Percentiles rank a stretch among this genome's conserved stretches.
These are phyloP conservation scores for Eulemur mongoz DNA, from an alignment of 2,797 vertebrate genomes.

Conservation along the genomic window DNA sequence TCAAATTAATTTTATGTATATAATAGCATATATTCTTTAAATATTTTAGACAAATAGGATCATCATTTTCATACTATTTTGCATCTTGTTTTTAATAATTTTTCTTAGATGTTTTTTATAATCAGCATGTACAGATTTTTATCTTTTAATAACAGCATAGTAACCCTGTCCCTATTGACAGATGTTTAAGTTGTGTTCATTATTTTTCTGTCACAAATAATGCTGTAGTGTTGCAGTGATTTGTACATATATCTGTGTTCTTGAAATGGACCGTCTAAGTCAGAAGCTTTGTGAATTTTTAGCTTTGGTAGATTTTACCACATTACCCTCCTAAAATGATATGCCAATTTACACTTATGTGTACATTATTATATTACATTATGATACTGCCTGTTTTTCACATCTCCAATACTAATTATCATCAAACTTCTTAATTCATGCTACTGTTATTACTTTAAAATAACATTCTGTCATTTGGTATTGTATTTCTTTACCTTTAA, in stretches of 20 bases:
- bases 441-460: not conserved
- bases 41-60: not conserved
- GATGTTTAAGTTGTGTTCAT: conserved; percentile 3
- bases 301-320: not conserved
- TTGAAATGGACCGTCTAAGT: conserved; percentile 8
- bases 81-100: not conserved
- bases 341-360: not conserved
- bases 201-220: conserved; percentile 33
- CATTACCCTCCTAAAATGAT: not conserved
- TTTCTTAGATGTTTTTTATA: conserved; percentile 28
- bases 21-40: not conserved
- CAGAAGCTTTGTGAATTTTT: not conserved
- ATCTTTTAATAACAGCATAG: not conserved
- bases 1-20: not conserved
- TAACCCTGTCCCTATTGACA: not conserved
- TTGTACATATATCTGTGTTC: not conserved
- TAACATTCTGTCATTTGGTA: not conserved
- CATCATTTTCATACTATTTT: not conserved
- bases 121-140: not conserved
- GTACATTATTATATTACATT: not conserved
- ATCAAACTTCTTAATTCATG: not conserved
- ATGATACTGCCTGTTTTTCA: not conserved
- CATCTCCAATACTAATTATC: not conserved
- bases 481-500: not conserved
- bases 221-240: not conserved